Percentiles rank a stretch among this genome's conserved stretches.
Conservation (phyloP, 2,888 invertebrate genomes). For the Tenthredo distinguenda region DNA sequence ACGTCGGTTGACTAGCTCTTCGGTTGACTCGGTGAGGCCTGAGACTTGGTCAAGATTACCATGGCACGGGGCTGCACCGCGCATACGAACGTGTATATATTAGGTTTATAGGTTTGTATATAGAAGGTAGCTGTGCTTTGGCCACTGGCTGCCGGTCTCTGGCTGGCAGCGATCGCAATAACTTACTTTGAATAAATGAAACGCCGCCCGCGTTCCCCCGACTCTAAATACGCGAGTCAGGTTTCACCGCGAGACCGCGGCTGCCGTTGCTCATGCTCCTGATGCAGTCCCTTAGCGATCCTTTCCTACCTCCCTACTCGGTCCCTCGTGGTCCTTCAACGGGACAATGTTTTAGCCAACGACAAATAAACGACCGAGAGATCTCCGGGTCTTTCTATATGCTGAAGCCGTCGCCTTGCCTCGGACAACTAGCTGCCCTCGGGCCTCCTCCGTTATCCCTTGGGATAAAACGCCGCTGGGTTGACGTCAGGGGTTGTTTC, state of each 20-base stretch:
- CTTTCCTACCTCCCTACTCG: constrained; percentile 59
- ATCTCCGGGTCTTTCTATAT: constrained; percentile 40
- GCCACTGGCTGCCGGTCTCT: constrained; percentile 29
- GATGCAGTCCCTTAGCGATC: constrained; percentile 56
- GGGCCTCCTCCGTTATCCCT: neutral
- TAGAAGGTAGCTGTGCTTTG: neutral
- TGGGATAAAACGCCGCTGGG: neutral
- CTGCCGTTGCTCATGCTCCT: neutral
- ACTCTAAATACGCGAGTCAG: constrained; percentile 69
- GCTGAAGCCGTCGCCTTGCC: constrained; percentile 38
- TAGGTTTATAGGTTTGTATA: constrained; percentile 32
- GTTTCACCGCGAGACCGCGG: constrained; percentile 53
- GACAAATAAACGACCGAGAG: constrained; percentile 69
- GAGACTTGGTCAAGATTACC: constrained; percentile 35
- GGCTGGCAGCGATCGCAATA: constrained; percentile 71
- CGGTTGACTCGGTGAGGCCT: neutral
- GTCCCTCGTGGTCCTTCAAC: constrained; percentile 67
- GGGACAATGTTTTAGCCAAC: constrained; percentile 70
- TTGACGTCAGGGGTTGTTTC: constrained; percentile 7
- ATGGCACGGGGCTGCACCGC: constrained; percentile 1
- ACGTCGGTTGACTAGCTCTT: neutral
- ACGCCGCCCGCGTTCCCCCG: constrained; percentile 66
- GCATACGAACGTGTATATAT: constrained; percentile 19
- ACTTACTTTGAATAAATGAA: constrained; percentile 77
- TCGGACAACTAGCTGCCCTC: neutral